A percentile compares a stretch with the other conserved stretches of the same genome.
Evolutionary conservation across 2,113 vertebrate species (phyloP).

Genomic region (Sula dactylatra): DNA sequence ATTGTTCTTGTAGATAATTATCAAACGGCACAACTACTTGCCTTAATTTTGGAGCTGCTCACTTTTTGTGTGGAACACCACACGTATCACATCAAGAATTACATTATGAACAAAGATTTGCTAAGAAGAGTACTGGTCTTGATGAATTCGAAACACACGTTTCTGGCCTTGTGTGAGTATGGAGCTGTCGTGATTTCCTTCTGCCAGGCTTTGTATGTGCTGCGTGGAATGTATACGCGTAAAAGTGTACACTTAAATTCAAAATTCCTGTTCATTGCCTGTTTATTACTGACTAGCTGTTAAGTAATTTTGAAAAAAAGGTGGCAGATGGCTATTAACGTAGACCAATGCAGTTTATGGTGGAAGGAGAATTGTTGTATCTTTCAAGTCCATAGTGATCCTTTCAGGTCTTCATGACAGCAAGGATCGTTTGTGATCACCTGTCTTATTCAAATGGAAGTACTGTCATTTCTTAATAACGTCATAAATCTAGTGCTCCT

Average conservation of each 20-base stretch:
- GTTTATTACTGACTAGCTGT: background rate
- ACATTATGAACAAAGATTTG: slow-evolving; percentile 98
- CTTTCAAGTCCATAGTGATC: background rate
- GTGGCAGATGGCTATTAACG: background rate
- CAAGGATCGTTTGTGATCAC: background rate
- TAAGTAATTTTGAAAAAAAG: background rate
- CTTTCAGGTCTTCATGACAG: background rate
- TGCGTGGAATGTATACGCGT: background rate
- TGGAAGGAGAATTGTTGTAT: background rate
- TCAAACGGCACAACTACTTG: slow-evolving; percentile 95
- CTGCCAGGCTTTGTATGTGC: background rate
- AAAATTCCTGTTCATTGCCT: background rate
- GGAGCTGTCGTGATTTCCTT: background rate
- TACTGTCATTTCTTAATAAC: background rate
- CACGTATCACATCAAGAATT: slow-evolving; percentile 98
- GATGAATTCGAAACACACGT: slow-evolving; percentile 98
- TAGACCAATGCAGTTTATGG: background rate
- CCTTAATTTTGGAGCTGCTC: slow-evolving; percentile 94
- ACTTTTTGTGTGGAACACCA: slow-evolving; percentile 98
- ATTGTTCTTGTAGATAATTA: slow-evolving; percentile 87
- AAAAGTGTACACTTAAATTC: rapidly evolving
- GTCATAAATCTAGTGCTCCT: background rate
- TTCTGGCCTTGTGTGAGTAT: slow-evolving; percentile 95
- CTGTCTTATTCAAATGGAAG: background rate
- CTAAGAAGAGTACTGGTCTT: slow-evolving; percentile 93